phyloP scores from a whole-genome alignment of 2,888 invertebrate genomes.

The Tromatobia lineatoria region DNA sequence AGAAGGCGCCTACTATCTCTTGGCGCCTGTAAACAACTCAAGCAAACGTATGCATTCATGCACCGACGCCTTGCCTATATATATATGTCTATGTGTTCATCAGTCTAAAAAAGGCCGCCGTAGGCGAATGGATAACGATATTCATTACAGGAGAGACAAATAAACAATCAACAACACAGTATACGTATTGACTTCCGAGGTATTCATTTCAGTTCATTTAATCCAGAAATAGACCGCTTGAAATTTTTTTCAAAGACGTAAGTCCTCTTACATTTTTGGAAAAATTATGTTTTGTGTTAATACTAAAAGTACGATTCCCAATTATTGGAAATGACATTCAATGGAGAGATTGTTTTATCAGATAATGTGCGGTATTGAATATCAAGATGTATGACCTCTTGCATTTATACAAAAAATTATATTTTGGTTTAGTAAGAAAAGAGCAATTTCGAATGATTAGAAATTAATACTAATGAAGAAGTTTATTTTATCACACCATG shows the following conservation, averaged over 20 bases:
- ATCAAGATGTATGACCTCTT: no score
- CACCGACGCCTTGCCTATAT: constrained; percentile 68
- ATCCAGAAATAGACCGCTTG: neutral
- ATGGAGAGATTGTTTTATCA: no score
- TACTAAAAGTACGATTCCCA: no score
- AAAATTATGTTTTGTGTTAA: no score
- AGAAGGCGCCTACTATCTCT: constrained; percentile 81
- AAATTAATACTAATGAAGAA: no score
- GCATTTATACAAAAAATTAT: no score
- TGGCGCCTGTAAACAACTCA: constrained; percentile 76
- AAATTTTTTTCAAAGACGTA: neutral
- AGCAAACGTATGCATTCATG: constrained; percentile 71
- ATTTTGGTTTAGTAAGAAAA: no score
- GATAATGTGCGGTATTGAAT: no score
- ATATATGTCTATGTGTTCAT: constrained; percentile 8
- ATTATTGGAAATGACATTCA: no score
- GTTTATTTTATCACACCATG: no score
- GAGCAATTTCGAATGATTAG: no score
- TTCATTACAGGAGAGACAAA: constrained; percentile 38
- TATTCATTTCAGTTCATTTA: neutral
- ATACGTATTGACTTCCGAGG: constrained; percentile 15
- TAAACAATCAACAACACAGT: constrained; percentile 33
- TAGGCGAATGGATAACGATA: constrained; percentile 40
- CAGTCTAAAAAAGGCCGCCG: constrained; percentile 30
- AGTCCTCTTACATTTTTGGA: no score